These are phyloP conservation scores for Lepeophtheirus nordmannii DNA, from an alignment of 2,888 invertebrate genomes.

Conservation along the genomic window DNA sequence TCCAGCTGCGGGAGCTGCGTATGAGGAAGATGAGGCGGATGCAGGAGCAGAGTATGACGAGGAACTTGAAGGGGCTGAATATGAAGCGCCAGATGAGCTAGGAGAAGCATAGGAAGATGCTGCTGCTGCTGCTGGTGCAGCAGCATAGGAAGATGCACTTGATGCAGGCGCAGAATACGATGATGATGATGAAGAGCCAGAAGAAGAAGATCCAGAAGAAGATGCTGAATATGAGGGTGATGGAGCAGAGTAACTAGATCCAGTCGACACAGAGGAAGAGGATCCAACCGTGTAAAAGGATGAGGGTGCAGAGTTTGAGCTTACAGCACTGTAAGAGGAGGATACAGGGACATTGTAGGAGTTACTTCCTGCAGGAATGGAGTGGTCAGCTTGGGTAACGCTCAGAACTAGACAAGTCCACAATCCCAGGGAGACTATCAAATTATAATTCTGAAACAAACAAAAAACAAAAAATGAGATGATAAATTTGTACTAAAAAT, in stretches of 20 bases:
- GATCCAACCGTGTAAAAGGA: conserved; percentile 3
- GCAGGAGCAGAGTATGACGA: not conserved
- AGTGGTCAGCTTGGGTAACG: not conserved
- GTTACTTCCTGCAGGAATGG: not conserved
- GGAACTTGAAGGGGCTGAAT: not conserved
- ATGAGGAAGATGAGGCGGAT: not conserved
- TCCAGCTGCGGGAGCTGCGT: not conserved
- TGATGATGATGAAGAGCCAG: no score
- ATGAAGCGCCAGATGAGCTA: not conserved
- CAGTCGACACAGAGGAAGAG: not conserved
- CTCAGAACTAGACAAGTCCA: no score
- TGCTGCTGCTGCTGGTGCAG: not conserved
- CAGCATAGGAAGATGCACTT: not conserved
- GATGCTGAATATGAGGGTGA: not conserved
- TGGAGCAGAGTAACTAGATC: not conserved
- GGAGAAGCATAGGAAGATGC: not conserved
- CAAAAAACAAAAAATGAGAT: no score
- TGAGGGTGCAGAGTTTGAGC: conserved; percentile 2
- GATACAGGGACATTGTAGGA: conserved; percentile 1
- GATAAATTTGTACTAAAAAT: no score
- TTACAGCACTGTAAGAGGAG: not conserved
- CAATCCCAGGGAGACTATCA: no score
- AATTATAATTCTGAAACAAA: no score
- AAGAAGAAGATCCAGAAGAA: no score
- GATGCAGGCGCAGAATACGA: not conserved